These are phyloP conservation scores for Apantesis nais DNA, from an alignment of 2,888 invertebrate species.

Conservation along the genomic window DNA sequence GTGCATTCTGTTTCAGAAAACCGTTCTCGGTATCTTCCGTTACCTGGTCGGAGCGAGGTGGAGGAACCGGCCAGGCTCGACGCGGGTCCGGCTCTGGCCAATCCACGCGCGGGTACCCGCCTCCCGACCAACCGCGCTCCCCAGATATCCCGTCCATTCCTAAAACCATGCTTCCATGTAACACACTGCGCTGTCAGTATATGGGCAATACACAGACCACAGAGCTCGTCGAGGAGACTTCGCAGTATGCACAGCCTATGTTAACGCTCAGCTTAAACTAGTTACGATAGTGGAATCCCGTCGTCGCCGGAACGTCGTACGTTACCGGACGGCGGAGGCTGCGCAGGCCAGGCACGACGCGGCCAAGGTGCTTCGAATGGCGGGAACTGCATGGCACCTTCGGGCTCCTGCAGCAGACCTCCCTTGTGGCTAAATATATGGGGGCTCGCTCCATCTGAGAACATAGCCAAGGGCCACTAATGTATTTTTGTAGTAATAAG, in stretches of 20 bases:
- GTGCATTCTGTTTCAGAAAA: neutral
- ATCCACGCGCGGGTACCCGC: constrained; percentile 51
- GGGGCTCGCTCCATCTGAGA: constrained; percentile 61
- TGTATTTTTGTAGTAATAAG: neutral
- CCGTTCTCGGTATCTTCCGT: neutral
- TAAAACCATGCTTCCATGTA: constrained; percentile 20
- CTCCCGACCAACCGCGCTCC: constrained; percentile 41
- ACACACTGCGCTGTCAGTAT: constrained; percentile 5
- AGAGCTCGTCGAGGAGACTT: constrained; percentile 9
- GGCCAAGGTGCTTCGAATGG: constrained; percentile 63
- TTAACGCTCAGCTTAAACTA: constrained; percentile 14
- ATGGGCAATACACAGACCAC: constrained; percentile 1
- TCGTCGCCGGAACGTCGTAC: constrained; percentile 14
- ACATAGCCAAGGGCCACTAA: neutral
- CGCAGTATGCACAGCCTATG: constrained; percentile 3
- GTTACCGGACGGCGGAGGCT: constrained; percentile 46
- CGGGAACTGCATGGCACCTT: constrained; percentile 53
- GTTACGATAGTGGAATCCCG: constrained; percentile 3
- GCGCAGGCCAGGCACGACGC: constrained; percentile 56
- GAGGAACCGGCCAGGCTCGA: constrained; percentile 76
- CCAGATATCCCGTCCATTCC: constrained; percentile 51
- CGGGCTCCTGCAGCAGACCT: constrained; percentile 85
- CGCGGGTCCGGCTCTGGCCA: constrained; percentile 67
- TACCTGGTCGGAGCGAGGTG: constrained; percentile 58
- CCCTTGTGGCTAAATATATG: constrained; percentile 91